Evolutionary conservation across 2,888 invertebrate species (phyloP), one percentile per base, ranked within the genome.

Genomic region (Dryococelus australis): DNA sequence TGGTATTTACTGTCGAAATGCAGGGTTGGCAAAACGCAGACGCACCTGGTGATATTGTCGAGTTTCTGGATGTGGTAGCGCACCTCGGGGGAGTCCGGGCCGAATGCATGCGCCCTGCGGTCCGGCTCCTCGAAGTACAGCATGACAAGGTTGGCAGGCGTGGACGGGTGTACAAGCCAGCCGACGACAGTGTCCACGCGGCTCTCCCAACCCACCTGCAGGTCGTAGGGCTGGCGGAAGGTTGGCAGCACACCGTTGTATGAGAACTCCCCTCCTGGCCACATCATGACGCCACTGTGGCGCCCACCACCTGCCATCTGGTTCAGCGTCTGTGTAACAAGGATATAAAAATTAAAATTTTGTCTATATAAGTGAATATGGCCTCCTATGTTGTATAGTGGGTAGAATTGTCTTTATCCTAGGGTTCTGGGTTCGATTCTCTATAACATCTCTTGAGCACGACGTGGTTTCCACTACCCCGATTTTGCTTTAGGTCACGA

Each of bases 101-200:
- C 96, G 90, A 92, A 94, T 0, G 90, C 91, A 91, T 97, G 96
- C 0, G 94, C 95, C 87, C 93, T 92, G 20, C 92, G 92, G 91
- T 96, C 97, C 0, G 96, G 96, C 90, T 96, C 95, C 90, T 96
- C 95, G 90, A 95, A 94, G 90, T 96, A 96, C 81, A 96, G 87
- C 92, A 95, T 93, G 0, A 95, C 94, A 86, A 96, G 92, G 92
- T 96, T 96, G 0, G 95, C 95, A 16, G 96, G 96, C 87, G 93
- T 93, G 9, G 35, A 43, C 24, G 81, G 65, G 91, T 95, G 91
- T 26, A 91, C 92, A 86, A 95, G 93, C 96, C 96, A 96, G 0
- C 93, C 92, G 43, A 96, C 92, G 0, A 94, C 93, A 0, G 91
- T 93, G 89, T 96, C 95, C 26, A 96, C 92, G 84, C 96, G 92